Evolutionary conservation across 2,888 invertebrate species (phyloP), one percentile per base, ranked within the genome.

Genomic region (Helicoverpa assulta): DNA sequence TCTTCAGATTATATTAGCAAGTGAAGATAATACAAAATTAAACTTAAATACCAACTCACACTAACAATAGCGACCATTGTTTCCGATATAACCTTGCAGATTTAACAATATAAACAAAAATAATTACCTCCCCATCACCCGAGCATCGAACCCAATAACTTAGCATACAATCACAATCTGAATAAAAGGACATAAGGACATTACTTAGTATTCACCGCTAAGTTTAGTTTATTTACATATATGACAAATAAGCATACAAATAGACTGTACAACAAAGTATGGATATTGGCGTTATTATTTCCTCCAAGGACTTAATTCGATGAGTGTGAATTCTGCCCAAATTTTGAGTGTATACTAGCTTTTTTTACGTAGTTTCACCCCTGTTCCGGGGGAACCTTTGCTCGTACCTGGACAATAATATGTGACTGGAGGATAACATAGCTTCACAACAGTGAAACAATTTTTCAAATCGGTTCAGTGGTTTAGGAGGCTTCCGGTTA

Each of bases 81-180:
- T 76, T 65, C 14, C 40, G 68, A 58, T 68, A 51, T 55, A 37
- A 40, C 77, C 14, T 56, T 19, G 29, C 18, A 19, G 51, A 47
- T 50, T 26, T 58, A 33, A 53, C 10, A 55, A 67, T 8, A 75
- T 64, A 75, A 76, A 80, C 59, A 64, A 76, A 74, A 70, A 82
- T 78, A 78, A 76, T 85, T 76, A 79, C 65, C 57, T 40, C 40
- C 40, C 78, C 75, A 81, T 85, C 64, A 82, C 56, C 65, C 77
- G 86, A 76, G 57, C 87, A 66, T 80, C 81, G 85, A 88, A 83
- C 88, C 75, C 78, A 70, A 78, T 69, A 68, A 78, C 82, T 89
- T 90, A 81, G 78, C 88, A 90, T 89, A 90, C 90, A 90, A 89
- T 90, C 85, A 87, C 55, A 82, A 86, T 86, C 84, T 78, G 83